A percentile compares a stretch with the other conserved stretches of the same genome.
Evolutionary conservation across 2,888 invertebrate species (phyloP).

Genomic region (Venustoraphidia nigricollis): DNA sequence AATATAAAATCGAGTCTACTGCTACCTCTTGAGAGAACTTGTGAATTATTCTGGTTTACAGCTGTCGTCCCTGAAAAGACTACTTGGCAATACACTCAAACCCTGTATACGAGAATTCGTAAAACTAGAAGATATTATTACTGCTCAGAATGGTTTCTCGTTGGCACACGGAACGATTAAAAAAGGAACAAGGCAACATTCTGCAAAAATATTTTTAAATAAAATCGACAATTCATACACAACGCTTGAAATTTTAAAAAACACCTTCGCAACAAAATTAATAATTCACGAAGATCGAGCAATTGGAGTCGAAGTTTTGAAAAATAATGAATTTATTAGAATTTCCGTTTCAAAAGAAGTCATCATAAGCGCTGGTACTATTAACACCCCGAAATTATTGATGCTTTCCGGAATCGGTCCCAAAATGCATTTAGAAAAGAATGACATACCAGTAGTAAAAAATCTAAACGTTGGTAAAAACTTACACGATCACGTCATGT

Average conservation of each 20-base stretch:
- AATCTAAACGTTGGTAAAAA: constrained; percentile 30
- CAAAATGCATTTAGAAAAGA: constrained; percentile 21
- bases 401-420: constrained; percentile 40
- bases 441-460: constrained; percentile 23
- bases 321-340: constrained; percentile 13
- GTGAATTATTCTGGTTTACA: no score
- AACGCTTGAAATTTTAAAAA: constrained; percentile 19
- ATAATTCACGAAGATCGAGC: constrained; percentile 28
- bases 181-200: constrained; percentile 32
- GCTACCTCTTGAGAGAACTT: no score
- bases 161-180: constrained; percentile 26
- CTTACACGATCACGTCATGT: constrained; percentile 24
- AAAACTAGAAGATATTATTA: constrained; percentile 22
- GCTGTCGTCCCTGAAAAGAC: no score
- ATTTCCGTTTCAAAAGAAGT: constrained; percentile 34
- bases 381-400: constrained; percentile 45
- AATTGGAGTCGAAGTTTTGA: constrained; percentile 26
- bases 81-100: no score
- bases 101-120: constrained; percentile 18
- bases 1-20: no score
- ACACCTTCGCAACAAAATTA: constrained; percentile 36
- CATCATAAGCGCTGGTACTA: constrained; percentile 43
- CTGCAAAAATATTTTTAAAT: constrained; percentile 39
- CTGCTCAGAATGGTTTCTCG: constrained; percentile 20
- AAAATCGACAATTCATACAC: constrained; percentile 38